Base-by-base conservation (phyloP, 2,888 invertebrate species). In the Sialis lutaria region DNA sequence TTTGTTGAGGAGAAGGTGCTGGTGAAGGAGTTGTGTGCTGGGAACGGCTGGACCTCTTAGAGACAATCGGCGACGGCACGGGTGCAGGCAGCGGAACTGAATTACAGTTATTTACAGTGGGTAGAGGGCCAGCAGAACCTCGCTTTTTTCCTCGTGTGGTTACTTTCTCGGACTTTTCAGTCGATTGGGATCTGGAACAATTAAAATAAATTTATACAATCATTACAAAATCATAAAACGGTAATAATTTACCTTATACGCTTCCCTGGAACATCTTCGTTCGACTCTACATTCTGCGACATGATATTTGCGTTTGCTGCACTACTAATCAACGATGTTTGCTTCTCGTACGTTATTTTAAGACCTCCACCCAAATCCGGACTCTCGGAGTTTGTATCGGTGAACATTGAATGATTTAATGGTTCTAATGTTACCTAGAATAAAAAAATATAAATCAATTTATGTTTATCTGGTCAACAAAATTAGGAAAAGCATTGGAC, bases 301-400 rank as follows among this genome's bases (percentile, higher is more conserved):
- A 70, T 59, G 39, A 60, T 57, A 48, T 58, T 58, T 8, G 50
- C 52, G 7, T 56, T 59, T 13, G 33, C 32, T n/a, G 12, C 9
- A 33, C 22, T 31, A 44, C 57, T 57, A 4, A 67, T 61, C 33
- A 65, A 63, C 37, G 63, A 59, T 13, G 54, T 50, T 56, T 73
- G 73, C 53, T 72, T 73, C 53, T 74, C 74, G 53, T 65, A 74
- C 35, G 67, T 67, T 7, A 73, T 70, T 59, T 73, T 74, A 40
- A 73, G 56, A 50, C 67, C 67, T 10, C 70, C 70, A 47, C 65
- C 65, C 51, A 69, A 67, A 49, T 65, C 65, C 5, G 64, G 60
- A 31, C 58, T 43, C 6, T 39, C 30, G 6, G 40, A 4, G 9
- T 58, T 41, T 63, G 55, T 50, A 63, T 54, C 32, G 52, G 51